Percentiles rank a stretch among this genome's conserved stretches.
phyloP scores from a whole-genome alignment of 1,140 invertebrate species.

The Drosophila sp. region DNA sequence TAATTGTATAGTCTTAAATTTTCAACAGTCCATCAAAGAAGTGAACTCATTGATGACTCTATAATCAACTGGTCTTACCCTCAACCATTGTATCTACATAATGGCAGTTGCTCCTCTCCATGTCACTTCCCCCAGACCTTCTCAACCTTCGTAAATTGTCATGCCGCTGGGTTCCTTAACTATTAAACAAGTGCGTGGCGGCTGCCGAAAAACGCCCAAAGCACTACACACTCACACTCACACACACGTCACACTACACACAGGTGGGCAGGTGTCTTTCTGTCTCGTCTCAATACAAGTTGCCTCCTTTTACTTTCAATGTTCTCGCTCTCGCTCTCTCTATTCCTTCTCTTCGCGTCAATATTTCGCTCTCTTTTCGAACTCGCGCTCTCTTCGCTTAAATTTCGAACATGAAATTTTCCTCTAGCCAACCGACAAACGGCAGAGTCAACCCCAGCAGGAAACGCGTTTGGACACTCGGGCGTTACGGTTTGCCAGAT shows the following conservation, averaged over 20 bases:
- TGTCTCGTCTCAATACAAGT: conserved; percentile 18
- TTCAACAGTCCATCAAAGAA: not conserved
- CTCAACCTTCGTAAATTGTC: conserved; percentile 11
- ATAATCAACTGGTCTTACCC: conserved; percentile 8
- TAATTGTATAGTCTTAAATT: not conserved
- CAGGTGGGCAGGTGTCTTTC: conserved; percentile 44
- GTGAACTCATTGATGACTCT: conserved; percentile 1
- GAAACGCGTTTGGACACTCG: conserved; percentile 71
- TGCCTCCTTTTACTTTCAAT: conserved; percentile 75
- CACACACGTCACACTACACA: not conserved
- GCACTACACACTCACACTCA: conserved; percentile 20
- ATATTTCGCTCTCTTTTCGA: not conserved
- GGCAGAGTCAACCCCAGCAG: conserved; percentile 43
- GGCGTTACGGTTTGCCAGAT: conserved; percentile 71
- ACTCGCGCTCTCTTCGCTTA: conserved; percentile 24
- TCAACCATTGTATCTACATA: not conserved
- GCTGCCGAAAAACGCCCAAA: conserved; percentile 31
- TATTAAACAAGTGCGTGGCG: conserved; percentile 18
- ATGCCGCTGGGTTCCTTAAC: conserved; percentile 7
- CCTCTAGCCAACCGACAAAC: conserved; percentile 55
- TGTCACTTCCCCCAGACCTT: not conserved
- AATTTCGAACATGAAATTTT: conserved; percentile 59
- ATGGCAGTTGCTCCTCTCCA: not conserved
- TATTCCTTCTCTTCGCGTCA: not conserved
- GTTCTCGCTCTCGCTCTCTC: conserved; percentile 28